Evolutionary conservation across 2,113 vertebrate genomes (phyloP).

Genomic region (Heliornis fulica): DNA sequence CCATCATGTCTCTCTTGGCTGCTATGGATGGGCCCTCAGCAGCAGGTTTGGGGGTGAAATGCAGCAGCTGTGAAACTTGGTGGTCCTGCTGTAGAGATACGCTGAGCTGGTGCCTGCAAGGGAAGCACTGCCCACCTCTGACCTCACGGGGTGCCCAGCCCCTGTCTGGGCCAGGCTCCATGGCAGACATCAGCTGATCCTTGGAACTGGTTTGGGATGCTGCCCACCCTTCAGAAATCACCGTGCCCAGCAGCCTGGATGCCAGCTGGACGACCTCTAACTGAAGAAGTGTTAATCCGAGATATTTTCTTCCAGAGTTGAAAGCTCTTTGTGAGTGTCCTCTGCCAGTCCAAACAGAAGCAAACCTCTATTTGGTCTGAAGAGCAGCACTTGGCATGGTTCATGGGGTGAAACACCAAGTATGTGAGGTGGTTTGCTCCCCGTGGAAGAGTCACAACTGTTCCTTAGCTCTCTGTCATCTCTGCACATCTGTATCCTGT

Average conservation of each 20-base stretch:
- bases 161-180: not conserved
- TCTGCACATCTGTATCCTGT: slow-evolving; percentile 12
- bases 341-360: slow-evolving; percentile 10
- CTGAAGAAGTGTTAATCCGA: not conserved
- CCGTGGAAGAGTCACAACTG: not conserved
- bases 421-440: not conserved
- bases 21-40: fast-evolving
- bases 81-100: fast-evolving
- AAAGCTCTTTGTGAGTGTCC: not conserved
- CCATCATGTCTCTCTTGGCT: not conserved
- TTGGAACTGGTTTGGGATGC: fast-evolving
- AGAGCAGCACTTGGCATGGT: not conserved
- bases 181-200: not conserved
- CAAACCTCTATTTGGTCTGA: slow-evolving; percentile 33
- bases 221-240: fast-evolving
- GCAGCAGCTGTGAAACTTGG: not conserved
- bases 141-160: fast-evolving
- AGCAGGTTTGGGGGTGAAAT: fast-evolving
- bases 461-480: not conserved
- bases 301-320: not conserved
- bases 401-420: not conserved
- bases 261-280: not conserved
- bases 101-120: not conserved
- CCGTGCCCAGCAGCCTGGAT: not conserved
- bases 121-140: not conserved